A percentile compares a stretch with the other conserved stretches of the same genome.
phyloP scores from a whole-genome alignment of 2,113 vertebrate species.

The Raphicerus campestris region DNA sequence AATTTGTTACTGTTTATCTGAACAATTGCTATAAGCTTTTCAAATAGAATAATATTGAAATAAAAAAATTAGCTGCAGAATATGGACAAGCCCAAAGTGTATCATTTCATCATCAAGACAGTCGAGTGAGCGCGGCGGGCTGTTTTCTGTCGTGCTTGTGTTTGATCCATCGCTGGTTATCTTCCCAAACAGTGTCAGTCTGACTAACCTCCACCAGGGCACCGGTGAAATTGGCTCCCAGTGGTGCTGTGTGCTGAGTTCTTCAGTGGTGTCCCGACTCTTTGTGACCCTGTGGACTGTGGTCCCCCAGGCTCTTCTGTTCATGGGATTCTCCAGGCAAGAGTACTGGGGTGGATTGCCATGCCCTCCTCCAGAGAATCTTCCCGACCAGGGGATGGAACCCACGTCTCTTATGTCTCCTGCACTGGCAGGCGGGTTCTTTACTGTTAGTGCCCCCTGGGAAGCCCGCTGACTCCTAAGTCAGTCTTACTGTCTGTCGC shows the following conservation, averaged over 20 bases:
- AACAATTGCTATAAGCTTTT: not conserved
- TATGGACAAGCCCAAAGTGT: not conserved
- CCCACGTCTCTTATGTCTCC: not conserved
- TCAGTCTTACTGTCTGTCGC: no score
- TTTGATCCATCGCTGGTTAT: no score
- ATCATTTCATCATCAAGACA: not conserved
- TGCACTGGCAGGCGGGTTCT: not conserved
- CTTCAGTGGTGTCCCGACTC: not conserved
- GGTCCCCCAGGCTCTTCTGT: not conserved
- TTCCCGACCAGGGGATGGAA: not conserved
- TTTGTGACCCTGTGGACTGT: not conserved
- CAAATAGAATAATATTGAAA: not conserved
- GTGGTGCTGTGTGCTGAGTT: not conserved
- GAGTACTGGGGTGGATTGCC: not conserved
- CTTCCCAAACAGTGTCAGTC: not conserved
- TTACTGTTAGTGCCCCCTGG: no score
- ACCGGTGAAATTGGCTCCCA: not conserved
- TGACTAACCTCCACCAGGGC: not conserved
- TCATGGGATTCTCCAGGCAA: not conserved
- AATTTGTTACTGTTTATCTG: not conserved
- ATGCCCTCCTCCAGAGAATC: not conserved
- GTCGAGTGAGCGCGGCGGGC: not conserved
- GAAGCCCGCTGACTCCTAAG: not conserved
- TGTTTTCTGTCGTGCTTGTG: not conserved
- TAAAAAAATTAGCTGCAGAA: not conserved